Evolutionary conservation across 2,888 invertebrate genomes (phyloP).

Genomic region (Euplagia quadripunctaria): DNA sequence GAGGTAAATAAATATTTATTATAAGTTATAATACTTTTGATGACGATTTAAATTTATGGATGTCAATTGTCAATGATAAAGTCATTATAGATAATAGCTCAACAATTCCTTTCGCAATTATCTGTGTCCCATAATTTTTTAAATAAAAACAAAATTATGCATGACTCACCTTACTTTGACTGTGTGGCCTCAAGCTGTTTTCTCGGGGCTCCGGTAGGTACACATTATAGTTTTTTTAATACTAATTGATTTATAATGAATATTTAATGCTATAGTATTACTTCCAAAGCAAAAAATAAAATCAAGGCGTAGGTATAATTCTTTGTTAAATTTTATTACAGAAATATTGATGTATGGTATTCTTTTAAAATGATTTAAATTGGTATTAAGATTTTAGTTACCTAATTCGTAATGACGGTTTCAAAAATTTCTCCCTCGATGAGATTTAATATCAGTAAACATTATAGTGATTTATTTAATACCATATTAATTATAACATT

Average conservation of each 20-base stretch:
- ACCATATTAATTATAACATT: no score
- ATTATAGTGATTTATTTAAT: no score
- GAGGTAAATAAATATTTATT: no score
- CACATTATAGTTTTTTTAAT: slow-evolving; percentile 39
- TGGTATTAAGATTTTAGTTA: no score
- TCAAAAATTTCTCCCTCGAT: no score
- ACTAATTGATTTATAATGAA: slow-evolving; percentile 53
- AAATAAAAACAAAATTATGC: neutral
- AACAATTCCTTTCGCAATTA: neutral
- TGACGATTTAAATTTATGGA: neutral
- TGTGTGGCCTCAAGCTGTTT: slow-evolving; percentile 28
- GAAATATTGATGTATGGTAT: neutral
- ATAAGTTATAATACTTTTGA: neutral
- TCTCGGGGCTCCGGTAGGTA: slow-evolving; percentile 30
- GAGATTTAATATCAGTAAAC: no score
- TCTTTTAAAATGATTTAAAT: neutral
- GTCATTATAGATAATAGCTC: neutral
- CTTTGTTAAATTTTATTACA: neutral
- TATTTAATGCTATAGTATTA: slow-evolving; percentile 49
- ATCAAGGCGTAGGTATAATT: neutral
- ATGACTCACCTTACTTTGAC: slow-evolving; percentile 22
- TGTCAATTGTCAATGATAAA: neutral
- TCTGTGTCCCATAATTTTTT: neutral
- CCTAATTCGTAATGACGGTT: neutral
- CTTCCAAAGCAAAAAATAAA: slow-evolving; percentile 28